Evolutionary conservation across 2,888 invertebrate species (phyloP).

Genomic region (Strigamia maritima): DNA sequence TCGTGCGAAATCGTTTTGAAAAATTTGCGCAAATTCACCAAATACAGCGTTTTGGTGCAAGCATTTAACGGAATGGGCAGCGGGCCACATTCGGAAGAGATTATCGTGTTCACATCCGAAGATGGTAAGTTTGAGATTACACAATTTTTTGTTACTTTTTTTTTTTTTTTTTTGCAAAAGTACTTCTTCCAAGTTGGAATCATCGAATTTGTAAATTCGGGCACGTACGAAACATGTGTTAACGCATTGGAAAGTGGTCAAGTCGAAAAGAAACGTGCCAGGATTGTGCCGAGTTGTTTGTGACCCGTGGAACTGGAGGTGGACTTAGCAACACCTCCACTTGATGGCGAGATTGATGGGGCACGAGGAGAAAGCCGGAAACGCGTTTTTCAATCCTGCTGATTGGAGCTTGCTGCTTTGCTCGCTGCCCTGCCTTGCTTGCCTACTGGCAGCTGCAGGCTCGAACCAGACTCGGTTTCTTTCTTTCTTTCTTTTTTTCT

Average conservation of each 20-base stretch:
- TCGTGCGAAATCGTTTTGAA: constrained; percentile 45
- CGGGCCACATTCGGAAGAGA: constrained; percentile 51
- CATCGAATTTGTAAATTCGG: not conserved
- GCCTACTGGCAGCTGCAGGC: no score
- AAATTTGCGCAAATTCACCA: constrained; percentile 52
- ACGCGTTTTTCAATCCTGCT: constrained; percentile 3
- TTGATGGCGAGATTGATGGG: constrained; percentile 1
- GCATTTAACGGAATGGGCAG: constrained; percentile 52
- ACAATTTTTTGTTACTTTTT: not conserved
- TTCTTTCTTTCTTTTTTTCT: not conserved
- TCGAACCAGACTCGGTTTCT: not conserved
- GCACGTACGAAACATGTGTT: not conserved
- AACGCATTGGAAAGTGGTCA: not conserved
- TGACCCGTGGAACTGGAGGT: not conserved
- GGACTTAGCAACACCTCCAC: not conserved
- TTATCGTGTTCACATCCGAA: constrained; percentile 51
- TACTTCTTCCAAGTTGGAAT: not conserved
- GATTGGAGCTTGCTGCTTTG: not conserved
- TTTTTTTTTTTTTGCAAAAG: not conserved
- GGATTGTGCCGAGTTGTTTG: not conserved
- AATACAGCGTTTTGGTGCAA: constrained; percentile 52
- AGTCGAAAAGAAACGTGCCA: not conserved
- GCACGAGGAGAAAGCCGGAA: constrained; percentile 9
- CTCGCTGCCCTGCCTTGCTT: no score
- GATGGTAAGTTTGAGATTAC: constrained; percentile 50